These are phyloP conservation scores for Zootermopsis nevadensis DNA, from an alignment of 2,888 invertebrate species.

Conservation along the genomic window DNA sequence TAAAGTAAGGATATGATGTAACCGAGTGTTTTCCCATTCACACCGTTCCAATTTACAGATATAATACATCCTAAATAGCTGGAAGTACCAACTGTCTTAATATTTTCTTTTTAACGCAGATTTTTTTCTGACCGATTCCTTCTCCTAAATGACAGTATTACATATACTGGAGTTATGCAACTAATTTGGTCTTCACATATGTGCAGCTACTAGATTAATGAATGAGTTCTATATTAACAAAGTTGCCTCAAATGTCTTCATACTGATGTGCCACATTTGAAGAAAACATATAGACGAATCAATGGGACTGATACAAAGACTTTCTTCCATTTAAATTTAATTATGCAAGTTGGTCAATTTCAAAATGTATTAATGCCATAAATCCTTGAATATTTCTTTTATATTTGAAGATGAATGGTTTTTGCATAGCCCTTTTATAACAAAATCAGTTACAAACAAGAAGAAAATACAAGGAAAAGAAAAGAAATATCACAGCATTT, in stretches of 20 bases:
- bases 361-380: neutral
- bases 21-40: too few relatives aligned
- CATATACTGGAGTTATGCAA: too few relatives aligned
- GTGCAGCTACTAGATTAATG: too few relatives aligned
- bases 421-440: constrained; percentile 2
- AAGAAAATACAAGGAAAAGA: neutral
- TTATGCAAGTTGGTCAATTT: neutral
- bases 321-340: neutral
- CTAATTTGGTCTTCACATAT: too few relatives aligned
- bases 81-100: too few relatives aligned
- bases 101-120: too few relatives aligned
- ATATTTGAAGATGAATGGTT: neutral
- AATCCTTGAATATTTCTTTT: neutral
- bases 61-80: too few relatives aligned
- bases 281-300: neutral
- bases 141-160: too few relatives aligned
- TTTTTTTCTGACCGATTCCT: too few relatives aligned
- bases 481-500: neutral
- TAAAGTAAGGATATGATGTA: too few relatives aligned
- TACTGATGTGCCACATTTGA: neutral
- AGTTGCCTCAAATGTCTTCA: neutral
- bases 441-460: constrained; percentile 1
- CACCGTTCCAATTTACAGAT: too few relatives aligned
- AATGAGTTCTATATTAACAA: too few relatives aligned
- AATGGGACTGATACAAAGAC: neutral